Evolutionary conservation across 2,797 vertebrate genomes (phyloP).

Genomic region (Chrosomus eos): DNA sequence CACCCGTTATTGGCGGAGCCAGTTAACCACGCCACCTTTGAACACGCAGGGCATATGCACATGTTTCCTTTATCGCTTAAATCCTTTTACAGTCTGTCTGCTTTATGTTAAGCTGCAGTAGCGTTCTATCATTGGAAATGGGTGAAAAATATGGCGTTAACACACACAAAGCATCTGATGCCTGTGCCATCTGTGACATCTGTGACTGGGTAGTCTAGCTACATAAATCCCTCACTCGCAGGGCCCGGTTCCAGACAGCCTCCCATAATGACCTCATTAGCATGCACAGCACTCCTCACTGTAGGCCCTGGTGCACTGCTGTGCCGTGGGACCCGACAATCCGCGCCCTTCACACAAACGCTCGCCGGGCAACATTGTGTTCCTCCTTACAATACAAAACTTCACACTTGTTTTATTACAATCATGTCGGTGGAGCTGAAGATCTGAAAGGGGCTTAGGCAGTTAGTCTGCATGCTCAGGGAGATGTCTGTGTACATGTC

Average conservation of each 20-base stretch:
- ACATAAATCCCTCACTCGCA: conserved; percentile 77
- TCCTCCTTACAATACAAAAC: conserved; percentile 78
- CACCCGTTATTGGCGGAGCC: conserved; percentile 55
- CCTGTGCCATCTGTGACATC: conserved; percentile 82
- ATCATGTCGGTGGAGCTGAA: conserved; percentile 72
- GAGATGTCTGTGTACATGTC: conserved; percentile 66
- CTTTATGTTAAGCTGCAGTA: conserved; percentile 52
- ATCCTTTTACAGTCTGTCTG: conserved; percentile 50
- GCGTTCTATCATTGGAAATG: conserved; percentile 57
- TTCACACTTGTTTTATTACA: conserved; percentile 80
- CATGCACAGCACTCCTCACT: conserved; percentile 79
- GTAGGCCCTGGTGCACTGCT: conserved; percentile 79
- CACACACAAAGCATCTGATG: conserved; percentile 70
- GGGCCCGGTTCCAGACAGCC: conserved; percentile 65
- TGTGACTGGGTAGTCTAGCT: conserved; percentile 75
- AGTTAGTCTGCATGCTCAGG: conserved; percentile 64
- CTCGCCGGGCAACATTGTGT: conserved; percentile 81
- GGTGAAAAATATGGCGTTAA: conserved; percentile 65
- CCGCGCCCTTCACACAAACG: conserved; percentile 81
- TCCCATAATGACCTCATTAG: conserved; percentile 86
- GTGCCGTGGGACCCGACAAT: conserved; percentile 80
- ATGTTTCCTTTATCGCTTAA: conserved; percentile 62
- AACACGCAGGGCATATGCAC: conserved; percentile 2
- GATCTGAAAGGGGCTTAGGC: conserved; percentile 72
- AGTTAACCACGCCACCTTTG: conserved; percentile 21